phyloP scores from a whole-genome alignment of 2,797 vertebrate species.

The Botia kubotai region DNA sequence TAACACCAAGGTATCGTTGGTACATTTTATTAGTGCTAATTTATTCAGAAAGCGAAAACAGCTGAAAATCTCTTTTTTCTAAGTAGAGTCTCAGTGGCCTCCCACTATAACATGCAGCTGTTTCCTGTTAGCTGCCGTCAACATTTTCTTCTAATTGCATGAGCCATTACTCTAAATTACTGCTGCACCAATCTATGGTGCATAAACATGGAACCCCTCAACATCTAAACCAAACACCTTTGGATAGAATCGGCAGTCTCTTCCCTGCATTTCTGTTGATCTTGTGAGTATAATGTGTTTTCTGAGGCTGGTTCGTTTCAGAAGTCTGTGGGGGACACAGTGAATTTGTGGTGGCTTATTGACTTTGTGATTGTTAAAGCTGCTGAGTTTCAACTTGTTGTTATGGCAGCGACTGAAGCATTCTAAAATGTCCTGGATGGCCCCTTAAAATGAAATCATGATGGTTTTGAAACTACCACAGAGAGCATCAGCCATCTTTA shows the following conservation, averaged over 20 bases:
- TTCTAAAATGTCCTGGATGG: neutral
- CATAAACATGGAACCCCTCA: neutral
- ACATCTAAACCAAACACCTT: neutral
- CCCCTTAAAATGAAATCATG: conserved; percentile 9
- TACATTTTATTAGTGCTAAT: neutral
- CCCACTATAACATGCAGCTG: neutral
- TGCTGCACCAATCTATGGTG: neutral
- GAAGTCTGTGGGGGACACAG: neutral
- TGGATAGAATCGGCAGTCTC: neutral
- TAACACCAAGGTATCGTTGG: too few relatives aligned
- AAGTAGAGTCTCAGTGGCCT: neutral
- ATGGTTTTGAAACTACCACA: conserved; percentile 20
- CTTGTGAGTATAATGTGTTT: neutral
- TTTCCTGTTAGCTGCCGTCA: neutral
- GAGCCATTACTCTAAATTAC: neutral
- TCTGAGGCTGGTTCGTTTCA: neutral
- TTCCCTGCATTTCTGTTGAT: neutral
- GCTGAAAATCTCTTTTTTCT: neutral
- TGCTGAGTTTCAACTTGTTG: neutral
- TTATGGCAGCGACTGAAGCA: neutral
- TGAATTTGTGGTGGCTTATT: conserved; percentile 13
- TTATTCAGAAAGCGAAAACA: neutral
- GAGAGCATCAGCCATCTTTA: conserved; percentile 14
- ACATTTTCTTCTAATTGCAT: neutral
- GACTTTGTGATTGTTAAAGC: neutral